Evolutionary conservation across 2,888 invertebrate species (phyloP).

Genomic region (Cantharis rufa): DNA sequence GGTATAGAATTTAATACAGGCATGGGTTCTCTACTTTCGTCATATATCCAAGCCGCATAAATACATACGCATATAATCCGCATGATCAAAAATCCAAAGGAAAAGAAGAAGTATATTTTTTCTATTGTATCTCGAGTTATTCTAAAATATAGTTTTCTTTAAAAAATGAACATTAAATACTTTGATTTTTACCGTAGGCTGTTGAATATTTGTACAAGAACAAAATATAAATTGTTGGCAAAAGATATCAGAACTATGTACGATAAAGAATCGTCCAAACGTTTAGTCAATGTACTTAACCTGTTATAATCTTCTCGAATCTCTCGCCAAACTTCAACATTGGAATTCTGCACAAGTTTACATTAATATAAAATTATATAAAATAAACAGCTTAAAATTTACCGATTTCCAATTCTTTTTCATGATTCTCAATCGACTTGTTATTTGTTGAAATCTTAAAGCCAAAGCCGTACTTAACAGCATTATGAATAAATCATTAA

Average conservation of each 20-base stretch:
- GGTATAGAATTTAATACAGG: slow-evolving; percentile 65
- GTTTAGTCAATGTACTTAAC: slow-evolving; percentile 63
- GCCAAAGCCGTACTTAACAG: slow-evolving; percentile 71
- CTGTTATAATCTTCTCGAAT: slow-evolving; percentile 68
- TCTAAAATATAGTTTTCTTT: neutral
- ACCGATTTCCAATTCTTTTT: neutral
- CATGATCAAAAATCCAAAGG: slow-evolving; percentile 64
- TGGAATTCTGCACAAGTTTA: neutral
- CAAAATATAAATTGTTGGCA: slow-evolving; percentile 72
- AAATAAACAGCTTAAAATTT: neutral
- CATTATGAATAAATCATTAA: slow-evolving; percentile 74
- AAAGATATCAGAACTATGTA: slow-evolving; percentile 69
- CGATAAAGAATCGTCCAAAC: slow-evolving; percentile 65
- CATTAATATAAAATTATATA: neutral
- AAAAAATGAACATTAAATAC: neutral
- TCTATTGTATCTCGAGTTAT: slow-evolving; percentile 46
- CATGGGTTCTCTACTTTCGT: slow-evolving; percentile 49
- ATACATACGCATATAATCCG: slow-evolving; percentile 59
- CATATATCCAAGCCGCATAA: slow-evolving; percentile 45
- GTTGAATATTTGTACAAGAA: slow-evolving; percentile 71
- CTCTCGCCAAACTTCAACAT: slow-evolving; percentile 60
- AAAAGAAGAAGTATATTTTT: slow-evolving; percentile 66
- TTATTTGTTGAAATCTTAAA: slow-evolving; percentile 64
- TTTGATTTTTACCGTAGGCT: slow-evolving; percentile 57
- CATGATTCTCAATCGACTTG: slow-evolving; percentile 19